Percentiles rank a stretch among this genome's conserved stretches.
phyloP scores from a whole-genome alignment of 2,888 invertebrate genomes.

The Platycheirus albimanus region DNA sequence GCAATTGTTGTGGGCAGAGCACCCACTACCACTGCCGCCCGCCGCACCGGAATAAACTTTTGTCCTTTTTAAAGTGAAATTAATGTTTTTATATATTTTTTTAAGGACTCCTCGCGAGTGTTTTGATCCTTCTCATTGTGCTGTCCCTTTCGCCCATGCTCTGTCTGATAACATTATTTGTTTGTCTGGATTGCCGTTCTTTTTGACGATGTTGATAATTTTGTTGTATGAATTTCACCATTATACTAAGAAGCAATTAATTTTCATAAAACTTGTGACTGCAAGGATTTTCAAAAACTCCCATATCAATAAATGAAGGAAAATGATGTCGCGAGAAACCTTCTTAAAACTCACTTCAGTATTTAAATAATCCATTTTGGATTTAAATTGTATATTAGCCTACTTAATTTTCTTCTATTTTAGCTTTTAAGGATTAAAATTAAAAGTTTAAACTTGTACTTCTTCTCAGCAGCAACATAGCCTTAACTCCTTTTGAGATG shows the following conservation, averaged over 20 bases:
- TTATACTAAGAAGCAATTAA: constrained; percentile 41
- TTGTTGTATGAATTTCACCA: constrained; percentile 47
- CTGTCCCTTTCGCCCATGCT: background rate
- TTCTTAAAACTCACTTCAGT: too few relatives aligned
- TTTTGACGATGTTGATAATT: constrained; percentile 40
- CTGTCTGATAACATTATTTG: constrained; percentile 1
- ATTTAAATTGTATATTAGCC: too few relatives aligned
- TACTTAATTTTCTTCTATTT: too few relatives aligned
- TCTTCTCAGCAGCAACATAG: too few relatives aligned
- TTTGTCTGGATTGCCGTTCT: constrained; percentile 29
- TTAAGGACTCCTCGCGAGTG: background rate
- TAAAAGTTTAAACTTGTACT: constrained; percentile 20
- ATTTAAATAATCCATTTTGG: constrained; percentile 20
- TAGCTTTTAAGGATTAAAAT: too few relatives aligned
- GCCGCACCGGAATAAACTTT: constrained; percentile 47
- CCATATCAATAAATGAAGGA: constrained; percentile 1
- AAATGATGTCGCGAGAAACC: too few relatives aligned
- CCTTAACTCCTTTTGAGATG: background rate
- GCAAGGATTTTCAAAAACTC: constrained; percentile 25
- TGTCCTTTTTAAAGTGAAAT: constrained; percentile 72
- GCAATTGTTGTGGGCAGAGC: background rate
- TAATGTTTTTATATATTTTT: constrained; percentile 57
- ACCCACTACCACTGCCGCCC: background rate
- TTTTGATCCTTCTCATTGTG: constrained; percentile 30
- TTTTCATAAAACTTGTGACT: constrained; percentile 64